A percentile compares a stretch with the other conserved stretches of the same genome.
Evolutionary conservation across 2,888 invertebrate genomes (phyloP).

Genomic region (Piscicola geometra): DNA sequence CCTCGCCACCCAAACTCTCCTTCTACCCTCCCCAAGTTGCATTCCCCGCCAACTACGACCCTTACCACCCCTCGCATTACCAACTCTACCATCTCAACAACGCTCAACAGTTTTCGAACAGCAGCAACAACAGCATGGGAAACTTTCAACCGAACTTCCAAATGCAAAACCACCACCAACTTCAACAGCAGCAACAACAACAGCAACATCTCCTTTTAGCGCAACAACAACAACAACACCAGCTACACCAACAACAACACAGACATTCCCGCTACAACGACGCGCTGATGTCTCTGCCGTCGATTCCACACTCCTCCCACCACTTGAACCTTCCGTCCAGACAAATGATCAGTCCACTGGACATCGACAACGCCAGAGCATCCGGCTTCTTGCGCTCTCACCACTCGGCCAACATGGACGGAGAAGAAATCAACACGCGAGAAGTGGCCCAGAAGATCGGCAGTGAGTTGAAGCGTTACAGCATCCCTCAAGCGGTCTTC

Average conservation of each 20-base stretch:
- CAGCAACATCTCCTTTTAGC: not conserved
- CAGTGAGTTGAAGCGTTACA: slow-evolving; percentile 95
- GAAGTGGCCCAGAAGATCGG: slow-evolving; percentile 96
- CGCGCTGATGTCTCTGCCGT: not conserved
- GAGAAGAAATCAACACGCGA: slow-evolving; percentile 87
- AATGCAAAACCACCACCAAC: not conserved
- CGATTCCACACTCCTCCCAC: not conserved
- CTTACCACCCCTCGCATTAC: not conserved
- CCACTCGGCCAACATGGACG: not conserved
- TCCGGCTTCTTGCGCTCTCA: not conserved
- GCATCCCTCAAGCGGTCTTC: slow-evolving; percentile 98
- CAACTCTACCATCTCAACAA: slow-evolving; percentile 12
- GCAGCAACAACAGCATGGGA: not conserved
- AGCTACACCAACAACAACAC: slow-evolving; percentile 11
- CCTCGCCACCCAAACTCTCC: not conserved
- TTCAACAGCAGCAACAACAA: slow-evolving; percentile 14
- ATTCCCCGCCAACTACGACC: not conserved
- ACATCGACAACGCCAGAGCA: not conserved
- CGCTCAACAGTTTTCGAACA: not conserved
- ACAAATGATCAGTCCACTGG: not conserved
- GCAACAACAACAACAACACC: slow-evolving; percentile 24
- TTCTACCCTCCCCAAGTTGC: not conserved
- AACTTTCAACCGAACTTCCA: too few relatives aligned
- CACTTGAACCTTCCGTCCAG: not conserved
- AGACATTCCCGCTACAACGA: slow-evolving; percentile 5